phyloP scores from a whole-genome alignment of 2,113 vertebrate genomes.

The Acrocephalus kingi region DNA sequence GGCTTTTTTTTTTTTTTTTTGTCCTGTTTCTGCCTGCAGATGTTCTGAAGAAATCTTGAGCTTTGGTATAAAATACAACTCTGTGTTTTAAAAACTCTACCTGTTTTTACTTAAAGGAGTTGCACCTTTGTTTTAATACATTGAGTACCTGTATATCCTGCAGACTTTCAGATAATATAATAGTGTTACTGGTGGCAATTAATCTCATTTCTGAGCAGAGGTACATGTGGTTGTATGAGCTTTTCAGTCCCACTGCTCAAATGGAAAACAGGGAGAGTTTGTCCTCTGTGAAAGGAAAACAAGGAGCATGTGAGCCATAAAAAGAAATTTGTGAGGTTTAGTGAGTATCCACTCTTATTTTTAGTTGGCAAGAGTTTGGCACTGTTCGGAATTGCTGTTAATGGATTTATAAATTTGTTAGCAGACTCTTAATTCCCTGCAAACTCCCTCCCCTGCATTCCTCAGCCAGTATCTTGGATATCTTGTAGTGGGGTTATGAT shows the following conservation, averaged over 20 bases:
- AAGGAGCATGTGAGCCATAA: neutral
- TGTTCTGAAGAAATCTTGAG: neutral
- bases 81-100: neutral
- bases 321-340: neutral
- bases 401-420: neutral
- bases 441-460: neutral
- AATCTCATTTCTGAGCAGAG: neutral
- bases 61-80: neutral
- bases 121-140: neutral
- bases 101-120: neutral
- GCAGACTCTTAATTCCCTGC: neutral
- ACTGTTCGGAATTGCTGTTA: neutral
- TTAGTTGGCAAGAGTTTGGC: neutral
- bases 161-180: neutral
- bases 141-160: neutral
- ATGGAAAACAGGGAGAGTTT: neutral
- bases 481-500: neutral
- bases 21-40: neutral
- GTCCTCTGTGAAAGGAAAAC: neutral
- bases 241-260: neutral
- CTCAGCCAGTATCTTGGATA: neutral
- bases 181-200: neutral
- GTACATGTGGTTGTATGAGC: accelerated
- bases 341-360: neutral
- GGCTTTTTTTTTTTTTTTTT: neutral